Base-by-base conservation (phyloP, 2,797 vertebrate species). In the Tympanoctomys barrerae region DNA sequence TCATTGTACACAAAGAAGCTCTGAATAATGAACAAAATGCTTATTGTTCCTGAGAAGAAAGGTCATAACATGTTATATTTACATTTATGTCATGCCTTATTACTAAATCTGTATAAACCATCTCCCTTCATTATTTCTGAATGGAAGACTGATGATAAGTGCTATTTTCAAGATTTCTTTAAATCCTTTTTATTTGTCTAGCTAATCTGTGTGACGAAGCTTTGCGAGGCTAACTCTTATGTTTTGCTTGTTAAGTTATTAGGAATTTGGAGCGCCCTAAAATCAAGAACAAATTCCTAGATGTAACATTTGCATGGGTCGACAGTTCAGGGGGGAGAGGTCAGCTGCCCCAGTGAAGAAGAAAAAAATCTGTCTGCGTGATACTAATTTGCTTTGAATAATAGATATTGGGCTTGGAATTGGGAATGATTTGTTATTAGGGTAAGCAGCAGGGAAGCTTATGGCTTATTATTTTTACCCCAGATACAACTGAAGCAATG, bases 101-200 rank as follows among this genome's bases (percentile, higher is more conserved):
- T 97, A 95, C 86, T 87, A 96, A 96, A 94, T 96, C 96, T 97
- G 96, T 95, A 89, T 96, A 97, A 97, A 95, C 95, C 93, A 94
- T 96, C 94, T 97, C 87, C 95, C 86, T 97, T 97, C 94, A 97
- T 98, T 97, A 97, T 97, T 97, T 96, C 91, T 97, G 97, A 98
- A 98, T 96, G 92, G 95, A 86, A 95, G 95, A 92, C 96, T 96
- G 97, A 98, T 97, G 97, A 97, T 97, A 97, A 98, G 91, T 97
- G 96, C 94, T 94, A 92, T 94, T 96, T 96, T 96, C 92, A 95
- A 83, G 81, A 95, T 78, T 97, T 96, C 94, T 49, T 96, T 95
- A 10, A 75, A 95, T 96, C 86, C 89, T 94, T 96, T 97, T 96
- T 97, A 98, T 96, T 94, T 95, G 95, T 64, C 46, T 84, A 84